These are phyloP conservation scores for Acrocephalus kingi DNA, from an alignment of 2,113 vertebrate species.

Conservation along the genomic window DNA sequence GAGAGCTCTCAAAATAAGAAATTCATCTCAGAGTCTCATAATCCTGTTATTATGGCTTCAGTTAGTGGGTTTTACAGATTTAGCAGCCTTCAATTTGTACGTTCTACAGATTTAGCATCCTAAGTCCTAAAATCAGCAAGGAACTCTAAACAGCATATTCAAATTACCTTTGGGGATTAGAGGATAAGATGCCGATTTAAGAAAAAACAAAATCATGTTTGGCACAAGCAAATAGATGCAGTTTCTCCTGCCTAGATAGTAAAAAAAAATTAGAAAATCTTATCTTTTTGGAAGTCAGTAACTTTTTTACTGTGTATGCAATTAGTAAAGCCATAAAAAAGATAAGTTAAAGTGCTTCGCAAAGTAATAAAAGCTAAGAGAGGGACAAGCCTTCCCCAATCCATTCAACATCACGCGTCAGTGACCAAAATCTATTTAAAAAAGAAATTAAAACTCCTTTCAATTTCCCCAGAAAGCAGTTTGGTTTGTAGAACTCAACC, in stretches of 20 bases:
- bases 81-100: background rate
- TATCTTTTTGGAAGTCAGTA: background rate
- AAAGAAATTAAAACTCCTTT: background rate
- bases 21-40: background rate
- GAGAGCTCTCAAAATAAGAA: background rate
- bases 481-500: background rate
- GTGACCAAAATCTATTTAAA: background rate
- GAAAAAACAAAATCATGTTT: background rate
- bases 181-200: background rate
- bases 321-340: background rate
- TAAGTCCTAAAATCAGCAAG: background rate
- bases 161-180: background rate
- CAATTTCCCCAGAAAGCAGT: conserved; percentile 25
- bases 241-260: background rate
- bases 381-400: background rate
- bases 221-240: background rate
- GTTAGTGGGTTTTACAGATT: background rate
- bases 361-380: background rate
- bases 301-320: background rate
- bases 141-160: background rate
- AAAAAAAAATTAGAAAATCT: background rate
- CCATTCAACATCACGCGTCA: background rate
- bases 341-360: background rate
- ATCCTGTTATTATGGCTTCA: background rate
- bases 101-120: background rate